Evolutionary conservation across 2,113 vertebrate genomes (phyloP), one percentile per base, ranked within the genome.

Genomic region (Micromys minutus): DNA sequence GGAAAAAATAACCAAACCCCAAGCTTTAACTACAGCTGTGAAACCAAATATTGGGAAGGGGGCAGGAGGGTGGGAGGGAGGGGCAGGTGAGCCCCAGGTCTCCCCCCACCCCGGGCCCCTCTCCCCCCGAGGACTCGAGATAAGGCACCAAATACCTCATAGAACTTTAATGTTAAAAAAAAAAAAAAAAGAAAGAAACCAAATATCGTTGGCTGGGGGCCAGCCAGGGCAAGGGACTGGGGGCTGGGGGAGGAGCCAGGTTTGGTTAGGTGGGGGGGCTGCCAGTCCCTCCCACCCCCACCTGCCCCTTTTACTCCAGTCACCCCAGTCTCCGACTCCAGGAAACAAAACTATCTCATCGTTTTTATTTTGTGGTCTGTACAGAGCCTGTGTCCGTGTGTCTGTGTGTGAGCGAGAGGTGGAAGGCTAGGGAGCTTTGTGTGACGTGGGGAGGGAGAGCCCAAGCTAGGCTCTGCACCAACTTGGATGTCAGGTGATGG

Each of bases 71-170:
- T 93, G 95, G 59, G 81, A 47, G 63, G 95, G 97, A 96, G 97
- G 96, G 96, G 97, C 94, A 96, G 91, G 97, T 95, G 95, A 97
- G 97, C 97, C 97, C 97, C 95, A 96, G 96, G 94, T 96, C 95
- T 97, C 97, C 94, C 94, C 98, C 52, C 34, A n/a, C 77, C 96
- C 97, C 93, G 98, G 98, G 98, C 89, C 97, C 97, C 95, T 87
- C 88, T 98, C 97, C 96, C 96, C 98, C 97, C 94, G 97, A 98
- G 98, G 98, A 96, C 97, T 98, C 97, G 99, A 99, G 99, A 99
- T 98, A 99, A 99, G 98, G 99, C 98, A 98, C 99, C 99, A 99
- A 99, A 99, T 99, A 99, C 99, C 99, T 99, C 99, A 99, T 99
- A 98, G 99, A 98, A 99, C 99, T 99, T 99, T 99, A 98, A 99